Percentiles rank a stretch among this genome's conserved stretches.
phyloP scores from a whole-genome alignment of 2,113 vertebrate species.

The Dasypus novemcinctus region DNA sequence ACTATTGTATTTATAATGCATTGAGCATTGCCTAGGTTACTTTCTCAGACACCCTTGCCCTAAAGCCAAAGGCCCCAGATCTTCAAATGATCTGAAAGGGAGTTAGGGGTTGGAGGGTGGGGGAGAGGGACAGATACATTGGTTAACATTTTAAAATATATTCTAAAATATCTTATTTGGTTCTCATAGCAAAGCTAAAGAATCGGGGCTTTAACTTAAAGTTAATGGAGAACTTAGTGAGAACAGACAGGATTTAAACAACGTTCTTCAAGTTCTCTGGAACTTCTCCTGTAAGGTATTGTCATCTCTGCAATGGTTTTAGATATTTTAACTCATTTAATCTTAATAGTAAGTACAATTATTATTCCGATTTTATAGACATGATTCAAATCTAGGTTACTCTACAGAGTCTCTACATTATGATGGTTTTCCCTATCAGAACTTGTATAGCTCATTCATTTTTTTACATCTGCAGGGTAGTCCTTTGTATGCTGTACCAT shows the following conservation, averaged over 20 bases:
- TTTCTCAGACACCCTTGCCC: background rate
- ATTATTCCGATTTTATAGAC: background rate
- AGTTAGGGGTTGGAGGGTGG: too few species aligned
- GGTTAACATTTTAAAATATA: background rate
- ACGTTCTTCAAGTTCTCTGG: background rate
- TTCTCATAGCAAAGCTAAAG: background rate
- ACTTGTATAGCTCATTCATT: background rate
- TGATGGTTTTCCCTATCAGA: background rate
- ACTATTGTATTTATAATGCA: background rate
- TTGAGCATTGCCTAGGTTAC: background rate
- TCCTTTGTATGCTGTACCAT: background rate
- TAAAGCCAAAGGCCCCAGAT: background rate
- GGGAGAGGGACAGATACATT: background rate
- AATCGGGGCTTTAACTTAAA: background rate
- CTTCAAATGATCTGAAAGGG: background rate
- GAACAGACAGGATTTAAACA: background rate
- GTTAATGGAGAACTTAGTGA: background rate
- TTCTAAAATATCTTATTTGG: background rate
- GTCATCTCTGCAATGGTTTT: background rate
- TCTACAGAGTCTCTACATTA: background rate
- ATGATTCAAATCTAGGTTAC: background rate
- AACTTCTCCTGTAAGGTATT: background rate
- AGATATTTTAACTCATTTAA: constrained; percentile 1
- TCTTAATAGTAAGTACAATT: background rate
- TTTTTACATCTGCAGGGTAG: too few species aligned